phyloP scores from a whole-genome alignment of 2,113 vertebrate species.

The Rissa tridactyla region DNA sequence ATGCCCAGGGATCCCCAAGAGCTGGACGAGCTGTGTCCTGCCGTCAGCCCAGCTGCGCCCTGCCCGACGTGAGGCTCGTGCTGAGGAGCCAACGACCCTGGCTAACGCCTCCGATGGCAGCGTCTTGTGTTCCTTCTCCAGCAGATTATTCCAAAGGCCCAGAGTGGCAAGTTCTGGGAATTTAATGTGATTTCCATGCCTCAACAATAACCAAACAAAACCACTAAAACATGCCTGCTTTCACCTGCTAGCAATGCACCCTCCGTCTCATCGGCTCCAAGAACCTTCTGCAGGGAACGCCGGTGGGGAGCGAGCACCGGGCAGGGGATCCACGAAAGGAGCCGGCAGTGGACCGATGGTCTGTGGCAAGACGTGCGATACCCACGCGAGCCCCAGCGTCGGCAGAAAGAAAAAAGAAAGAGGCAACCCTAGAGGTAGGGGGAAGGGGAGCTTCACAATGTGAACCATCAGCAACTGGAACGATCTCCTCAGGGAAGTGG shows the following conservation, averaged over 20 bases:
- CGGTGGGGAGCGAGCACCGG: accelerated
- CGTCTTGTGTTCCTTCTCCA: background rate
- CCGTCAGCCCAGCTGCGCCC: background rate
- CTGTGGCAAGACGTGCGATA: background rate
- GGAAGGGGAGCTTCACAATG: background rate
- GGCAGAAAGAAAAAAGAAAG: background rate
- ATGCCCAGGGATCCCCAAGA: background rate
- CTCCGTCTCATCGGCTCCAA: background rate
- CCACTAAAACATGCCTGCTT: background rate
- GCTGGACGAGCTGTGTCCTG: background rate
- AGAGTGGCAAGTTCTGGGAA: background rate
- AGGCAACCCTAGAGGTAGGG: background rate
- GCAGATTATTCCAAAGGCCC: background rate
- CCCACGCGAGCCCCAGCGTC: accelerated
- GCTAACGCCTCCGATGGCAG: background rate
- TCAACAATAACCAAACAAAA: background rate
- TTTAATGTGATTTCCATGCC: background rate
- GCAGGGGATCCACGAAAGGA: background rate
- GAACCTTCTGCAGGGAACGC: background rate
- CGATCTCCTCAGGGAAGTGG: background rate
- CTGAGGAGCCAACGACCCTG: background rate
- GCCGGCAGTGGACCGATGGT: background rate
- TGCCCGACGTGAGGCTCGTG: background rate
- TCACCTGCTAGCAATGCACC: accelerated
- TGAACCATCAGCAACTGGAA: background rate